phyloP scores from a whole-genome alignment of 2,888 invertebrate genomes.

The Caenorhabditis sp. region DNA sequence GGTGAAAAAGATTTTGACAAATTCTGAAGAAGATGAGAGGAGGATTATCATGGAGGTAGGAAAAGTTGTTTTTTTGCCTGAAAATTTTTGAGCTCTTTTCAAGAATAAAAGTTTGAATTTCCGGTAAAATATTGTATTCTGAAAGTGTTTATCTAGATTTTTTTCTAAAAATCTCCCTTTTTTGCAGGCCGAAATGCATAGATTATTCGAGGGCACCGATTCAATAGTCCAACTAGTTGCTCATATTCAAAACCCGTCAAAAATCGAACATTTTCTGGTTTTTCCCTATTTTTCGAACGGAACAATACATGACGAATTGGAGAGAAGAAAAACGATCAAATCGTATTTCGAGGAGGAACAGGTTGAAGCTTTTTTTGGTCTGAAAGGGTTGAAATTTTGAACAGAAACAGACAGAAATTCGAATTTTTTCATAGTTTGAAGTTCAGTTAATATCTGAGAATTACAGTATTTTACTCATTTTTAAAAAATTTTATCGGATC shows the following conservation, averaged over 20 bases:
- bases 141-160: no score
- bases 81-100: no score
- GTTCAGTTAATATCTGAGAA: no score
- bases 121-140: no score
- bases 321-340: not conserved
- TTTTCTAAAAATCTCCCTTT: slow-evolving; percentile 9
- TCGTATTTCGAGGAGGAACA: slow-evolving; percentile 11
- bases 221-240: slow-evolving; percentile 26
- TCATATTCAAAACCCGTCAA: slow-evolving; percentile 11
- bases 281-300: slow-evolving; percentile 38
- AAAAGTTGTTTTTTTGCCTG: not conserved
- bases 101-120: no score
- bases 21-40: slow-evolving; percentile 37
- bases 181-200: slow-evolving; percentile 25
- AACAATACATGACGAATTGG: slow-evolving; percentile 23
- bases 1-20: slow-evolving; percentile 53
- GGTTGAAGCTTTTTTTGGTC: slow-evolving; percentile 2
- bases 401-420: not conserved
- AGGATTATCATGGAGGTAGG: not conserved
- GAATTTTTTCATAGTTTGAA: no score
- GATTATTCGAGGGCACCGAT: slow-evolving; percentile 8
- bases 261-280: slow-evolving; percentile 20
- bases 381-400: slow-evolving; percentile 9
- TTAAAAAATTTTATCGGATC: no score
- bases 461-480: no score